Evolutionary conservation across 2,888 invertebrate species (phyloP), one percentile per base, ranked within the genome.

Genomic region (Dasysyrphus tricinctus): DNA sequence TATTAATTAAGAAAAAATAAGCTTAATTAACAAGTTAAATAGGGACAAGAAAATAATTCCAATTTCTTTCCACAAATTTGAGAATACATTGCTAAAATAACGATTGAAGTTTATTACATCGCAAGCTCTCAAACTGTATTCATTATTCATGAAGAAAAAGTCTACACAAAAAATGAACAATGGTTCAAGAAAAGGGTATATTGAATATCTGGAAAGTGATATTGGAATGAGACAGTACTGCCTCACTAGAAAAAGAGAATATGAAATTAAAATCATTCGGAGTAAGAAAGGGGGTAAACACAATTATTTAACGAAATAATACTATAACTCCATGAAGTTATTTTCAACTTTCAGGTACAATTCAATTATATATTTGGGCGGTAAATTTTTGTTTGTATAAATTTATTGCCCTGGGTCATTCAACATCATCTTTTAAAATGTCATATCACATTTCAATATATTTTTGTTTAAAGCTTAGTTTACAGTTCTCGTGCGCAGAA

Each of bases 191-290:
- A 34, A 9, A 5, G n/a, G 32, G 12, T 70, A 8, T 7, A 29
- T 42, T 6, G 16, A 42, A n/a, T 12, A 24, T 8, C 67, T 74
- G 80, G 74, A 80, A 80, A 69, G 16, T 5, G 8, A 34, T 4
- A 34, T 59, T 80, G 80, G 67, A 80, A 80, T 0, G 3, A 11
- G 11, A 29, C 1, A 11, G 29, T n/a, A 49, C 9, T 67, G 34
- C 65, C 65, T 11, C 11, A 49, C 3, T 5, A 7, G 0, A 34
- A 19, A 67, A 34, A 49, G 1, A 37, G 12, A 37, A 11, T 32
- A 5, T n/a, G 14, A 63, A 47, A 24, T 42, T 2, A 32, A 19
- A 37, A 47, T 7, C 16, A 12, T n/a, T 65, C 65, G 47, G 65
- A 67, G 14, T 67, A n/a, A 3, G 1, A 3, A 39, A 19, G 39